A percentile compares a stretch with the other conserved stretches of the same genome.
Evolutionary conservation across 2,113 vertebrate species (phyloP).

Genomic region (Dasyornis broadbenti): DNA sequence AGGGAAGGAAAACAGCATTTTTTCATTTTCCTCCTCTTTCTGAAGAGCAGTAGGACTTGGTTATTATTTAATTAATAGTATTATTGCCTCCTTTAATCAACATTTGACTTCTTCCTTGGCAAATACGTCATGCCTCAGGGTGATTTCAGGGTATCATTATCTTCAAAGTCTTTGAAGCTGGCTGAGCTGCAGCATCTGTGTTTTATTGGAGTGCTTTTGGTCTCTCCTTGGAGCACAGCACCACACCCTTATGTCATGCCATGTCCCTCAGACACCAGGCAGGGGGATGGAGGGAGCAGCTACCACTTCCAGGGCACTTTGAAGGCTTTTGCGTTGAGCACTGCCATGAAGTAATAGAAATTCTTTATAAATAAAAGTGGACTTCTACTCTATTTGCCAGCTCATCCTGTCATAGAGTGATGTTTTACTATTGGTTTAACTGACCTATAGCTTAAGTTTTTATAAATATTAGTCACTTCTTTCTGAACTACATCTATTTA

Average conservation of each 20-base stretch:
- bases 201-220: background rate
- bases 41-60: background rate
- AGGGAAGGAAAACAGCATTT: background rate
- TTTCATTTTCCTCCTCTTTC: background rate
- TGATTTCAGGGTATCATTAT: slow-evolving; percentile 27
- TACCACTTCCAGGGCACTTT: rapidly evolving
- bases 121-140: background rate
- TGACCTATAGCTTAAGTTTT: background rate
- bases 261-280: background rate
- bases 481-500: background rate
- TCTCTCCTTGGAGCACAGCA: background rate
- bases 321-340: background rate
- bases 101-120: background rate
- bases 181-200: slow-evolving; percentile 1
- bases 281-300: background rate
- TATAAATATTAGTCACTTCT: background rate
- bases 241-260: background rate
- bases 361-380: background rate
- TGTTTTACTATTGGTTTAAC: background rate
- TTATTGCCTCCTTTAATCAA: slow-evolving; percentile 11
- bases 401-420: background rate
- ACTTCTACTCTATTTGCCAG: background rate
- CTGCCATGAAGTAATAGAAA: background rate
- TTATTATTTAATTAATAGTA: background rate
- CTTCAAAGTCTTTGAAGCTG: slow-evolving; percentile 35